A percentile compares a stretch with the other conserved stretches of the same genome.
Conservation (phyloP, 2,113 vertebrate genomes). For the Cavia porcellus region DNA sequence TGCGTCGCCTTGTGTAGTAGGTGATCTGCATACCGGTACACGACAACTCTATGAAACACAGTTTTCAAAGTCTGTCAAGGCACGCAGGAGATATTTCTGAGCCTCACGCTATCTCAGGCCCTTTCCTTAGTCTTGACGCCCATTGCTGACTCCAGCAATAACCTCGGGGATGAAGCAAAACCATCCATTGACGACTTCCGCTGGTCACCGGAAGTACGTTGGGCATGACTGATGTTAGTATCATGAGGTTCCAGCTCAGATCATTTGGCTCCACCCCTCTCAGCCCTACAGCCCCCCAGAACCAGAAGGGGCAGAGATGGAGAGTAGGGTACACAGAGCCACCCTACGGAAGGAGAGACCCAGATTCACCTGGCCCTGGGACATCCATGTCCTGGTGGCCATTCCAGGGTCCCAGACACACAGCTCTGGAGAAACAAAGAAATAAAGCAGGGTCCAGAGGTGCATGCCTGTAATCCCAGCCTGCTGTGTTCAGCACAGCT, state of each 20-base stretch:
- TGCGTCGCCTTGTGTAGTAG: not conserved
- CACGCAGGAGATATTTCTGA: not conserved
- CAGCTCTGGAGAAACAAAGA: not conserved
- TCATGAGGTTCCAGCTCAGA: not conserved
- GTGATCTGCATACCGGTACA: not conserved
- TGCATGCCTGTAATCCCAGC: too few species aligned
- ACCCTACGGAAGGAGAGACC: not conserved
- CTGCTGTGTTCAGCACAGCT: too few species aligned
- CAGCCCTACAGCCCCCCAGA: not conserved
- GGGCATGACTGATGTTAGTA: not conserved
- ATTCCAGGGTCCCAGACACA: not conserved
- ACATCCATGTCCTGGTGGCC: not conserved
- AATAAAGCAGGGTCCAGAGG: not conserved
- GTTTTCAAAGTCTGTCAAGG: not conserved
- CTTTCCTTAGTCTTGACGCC: not conserved
- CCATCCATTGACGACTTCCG: too few species aligned
- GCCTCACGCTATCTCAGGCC: not conserved
- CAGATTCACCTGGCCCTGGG: slow-evolving; percentile 1
- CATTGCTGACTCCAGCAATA: not conserved
- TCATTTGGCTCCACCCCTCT: not conserved
- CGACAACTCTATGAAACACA: not conserved
- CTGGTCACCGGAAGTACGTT: not conserved
- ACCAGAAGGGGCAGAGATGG: not conserved
- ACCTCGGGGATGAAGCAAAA: not conserved
- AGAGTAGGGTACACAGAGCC: not conserved